These are phyloP conservation scores for Nettapus auritus DNA, from an alignment of 2,113 vertebrate species.

Conservation along the genomic window DNA sequence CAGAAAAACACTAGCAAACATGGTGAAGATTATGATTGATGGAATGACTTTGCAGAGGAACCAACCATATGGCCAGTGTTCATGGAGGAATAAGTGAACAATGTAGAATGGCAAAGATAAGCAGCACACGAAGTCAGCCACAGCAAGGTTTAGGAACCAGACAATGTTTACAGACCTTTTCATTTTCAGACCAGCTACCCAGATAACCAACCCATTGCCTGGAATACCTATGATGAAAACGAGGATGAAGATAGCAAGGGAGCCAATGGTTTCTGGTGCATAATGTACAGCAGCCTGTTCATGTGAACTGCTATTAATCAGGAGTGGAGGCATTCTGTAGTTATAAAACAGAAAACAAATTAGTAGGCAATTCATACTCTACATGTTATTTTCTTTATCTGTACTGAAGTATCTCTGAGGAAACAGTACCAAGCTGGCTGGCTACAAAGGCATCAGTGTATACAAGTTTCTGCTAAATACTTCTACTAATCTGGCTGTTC, in stretches of 20 bases:
- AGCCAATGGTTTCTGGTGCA: background rate
- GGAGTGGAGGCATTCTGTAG: slow-evolving; percentile 43
- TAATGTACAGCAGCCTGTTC: background rate
- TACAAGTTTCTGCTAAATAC: background rate
- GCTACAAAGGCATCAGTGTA: background rate
- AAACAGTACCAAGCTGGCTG: background rate
- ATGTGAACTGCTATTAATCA: slow-evolving; percentile 32
- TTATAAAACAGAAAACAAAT: background rate
- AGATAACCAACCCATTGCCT: slow-evolving; percentile 84
- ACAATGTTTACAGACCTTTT: slow-evolving; percentile 77
- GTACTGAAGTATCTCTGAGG: background rate
- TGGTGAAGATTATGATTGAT: slow-evolving; percentile 78
- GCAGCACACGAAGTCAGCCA: slow-evolving; percentile 83
- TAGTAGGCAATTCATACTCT: background rate
- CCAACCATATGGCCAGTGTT: slow-evolving; percentile 79
- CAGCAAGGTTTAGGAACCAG: slow-evolving; percentile 85
- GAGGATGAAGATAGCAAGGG: slow-evolving; percentile 65
- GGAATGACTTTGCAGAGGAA: slow-evolving; percentile 82
- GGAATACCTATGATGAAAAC: slow-evolving; percentile 78
- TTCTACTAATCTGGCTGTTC: background rate
- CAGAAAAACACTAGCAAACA: slow-evolving; percentile 85
- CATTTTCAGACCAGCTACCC: slow-evolving; percentile 82
- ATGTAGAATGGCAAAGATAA: slow-evolving; percentile 80
- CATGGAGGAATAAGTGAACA: slow-evolving; percentile 63
- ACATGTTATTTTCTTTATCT: background rate